Percentiles rank a stretch among this genome's conserved stretches.
Conservation (phyloP, 2,797 vertebrate genomes). For the Pteronotus mesoamericanus region DNA sequence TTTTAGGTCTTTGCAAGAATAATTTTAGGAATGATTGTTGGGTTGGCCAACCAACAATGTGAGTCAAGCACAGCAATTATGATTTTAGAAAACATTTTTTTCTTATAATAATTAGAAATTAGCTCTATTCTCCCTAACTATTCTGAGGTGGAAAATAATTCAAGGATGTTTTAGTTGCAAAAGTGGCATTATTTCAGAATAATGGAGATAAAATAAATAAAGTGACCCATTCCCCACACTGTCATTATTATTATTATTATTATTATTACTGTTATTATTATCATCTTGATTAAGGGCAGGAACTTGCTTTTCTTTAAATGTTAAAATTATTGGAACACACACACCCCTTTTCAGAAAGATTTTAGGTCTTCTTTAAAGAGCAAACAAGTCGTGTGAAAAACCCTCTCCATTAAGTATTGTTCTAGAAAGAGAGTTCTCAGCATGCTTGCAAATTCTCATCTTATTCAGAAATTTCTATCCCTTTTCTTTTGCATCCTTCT, state of each 20-base stretch:
- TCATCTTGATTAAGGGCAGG: neutral
- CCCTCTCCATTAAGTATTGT: neutral
- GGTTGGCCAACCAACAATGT: neutral
- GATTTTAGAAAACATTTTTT: slow-evolving; percentile 23
- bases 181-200: neutral
- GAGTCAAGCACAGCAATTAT: neutral
- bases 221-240: neutral
- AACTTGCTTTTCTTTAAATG: neutral
- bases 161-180: neutral
- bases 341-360: neutral
- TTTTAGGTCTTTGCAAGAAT: neutral
- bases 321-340: neutral
- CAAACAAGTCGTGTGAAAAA: neutral
- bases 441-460: neutral
- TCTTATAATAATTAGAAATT: neutral
- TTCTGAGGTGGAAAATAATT: neutral
- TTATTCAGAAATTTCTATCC: neutral
- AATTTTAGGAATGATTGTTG: neutral
- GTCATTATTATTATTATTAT: neutral
- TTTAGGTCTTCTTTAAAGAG: neutral
- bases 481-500: neutral
- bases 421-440: neutral
- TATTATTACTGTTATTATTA: neutral
- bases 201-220: neutral
- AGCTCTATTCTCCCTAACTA: neutral